Base-by-base conservation (phyloP, 2,797 vertebrate genomes). In the Tenualosa thibaudeaui region DNA sequence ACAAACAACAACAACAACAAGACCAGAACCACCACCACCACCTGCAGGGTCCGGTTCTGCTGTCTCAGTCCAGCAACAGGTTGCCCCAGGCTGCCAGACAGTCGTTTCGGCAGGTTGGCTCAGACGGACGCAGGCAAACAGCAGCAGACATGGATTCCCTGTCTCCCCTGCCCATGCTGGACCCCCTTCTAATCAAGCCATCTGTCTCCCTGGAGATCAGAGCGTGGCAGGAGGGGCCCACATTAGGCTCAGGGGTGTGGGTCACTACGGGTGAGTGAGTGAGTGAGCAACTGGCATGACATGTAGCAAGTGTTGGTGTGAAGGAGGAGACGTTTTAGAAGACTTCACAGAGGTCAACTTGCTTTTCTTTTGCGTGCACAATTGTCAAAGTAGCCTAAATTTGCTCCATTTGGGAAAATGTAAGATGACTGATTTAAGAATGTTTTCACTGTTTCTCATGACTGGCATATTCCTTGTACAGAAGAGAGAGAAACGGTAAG, bases 171-270 rank as follows among this genome's bases (percentile, higher is more conserved):
- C 87, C 87, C 81, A 87, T 84, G 84, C 62, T 82, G 4, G 86
- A 88, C 83, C 81, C 81, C 86, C 86, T 75, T 84, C 81, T 56
- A 58, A 86, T 89, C 82, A 89, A 82, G 86, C 86, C 86, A 50
- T 90, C 89, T 86, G 88, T 81, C 81, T 86, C 49, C 6, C 90
- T 93, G 87, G 89, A 92, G 43, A 84, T 89, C 84, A 93, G 93
- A 53, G 91, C 90, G 81, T 90, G 92, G n/a, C 90, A 90, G 86
- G 94, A 91, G 86, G 94, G 94, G 50, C 88, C 92, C 88, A 92
- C 91, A 83, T 91, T 93, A 89, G 91, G 89, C 85, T 58, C 86
- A 19, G 85, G 49, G 86, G 46, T 82, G 60, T 56, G 26, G 68
- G 31, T 81, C 53, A 31, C 82, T 83, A 19, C 51, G 82, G 81